These are phyloP conservation scores for Alviniconcha strummeri DNA, from an alignment of 2,888 invertebrate genomes.

Conservation along the genomic window DNA sequence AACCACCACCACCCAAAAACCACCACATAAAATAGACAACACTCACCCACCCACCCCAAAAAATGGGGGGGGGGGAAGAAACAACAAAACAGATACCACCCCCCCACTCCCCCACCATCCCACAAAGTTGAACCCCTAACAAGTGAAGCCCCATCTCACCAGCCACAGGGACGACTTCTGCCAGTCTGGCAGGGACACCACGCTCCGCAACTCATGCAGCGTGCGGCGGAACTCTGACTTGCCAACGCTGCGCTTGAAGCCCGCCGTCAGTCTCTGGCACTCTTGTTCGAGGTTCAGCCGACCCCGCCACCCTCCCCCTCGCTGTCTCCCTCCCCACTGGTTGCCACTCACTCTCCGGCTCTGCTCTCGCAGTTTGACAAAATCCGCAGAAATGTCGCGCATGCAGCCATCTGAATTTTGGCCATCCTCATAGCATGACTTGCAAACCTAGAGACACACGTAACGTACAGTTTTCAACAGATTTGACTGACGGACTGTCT, in stretches of 20 bases:
- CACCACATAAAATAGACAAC: not conserved
- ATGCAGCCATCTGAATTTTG: slow-evolving; percentile 29
- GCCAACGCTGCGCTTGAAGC: slow-evolving; percentile 53
- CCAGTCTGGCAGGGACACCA: slow-evolving; percentile 62
- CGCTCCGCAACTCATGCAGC: slow-evolving; percentile 54
- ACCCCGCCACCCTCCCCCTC: slow-evolving; percentile 9
- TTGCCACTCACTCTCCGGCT: not conserved
- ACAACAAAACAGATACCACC: not conserved
- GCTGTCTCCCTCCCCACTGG: not conserved
- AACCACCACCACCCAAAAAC: not conserved
- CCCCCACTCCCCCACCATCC: not conserved
- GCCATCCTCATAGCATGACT: slow-evolving; percentile 49
- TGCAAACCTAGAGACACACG: slow-evolving; percentile 54
- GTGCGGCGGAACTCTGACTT: slow-evolving; percentile 57
- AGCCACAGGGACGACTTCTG: slow-evolving; percentile 61
- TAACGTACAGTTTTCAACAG: too few species aligned
- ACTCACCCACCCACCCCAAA: not conserved
- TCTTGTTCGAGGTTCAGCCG: slow-evolving; percentile 43
- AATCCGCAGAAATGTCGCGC: slow-evolving; percentile 44
- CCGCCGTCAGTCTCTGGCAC: slow-evolving; percentile 50
- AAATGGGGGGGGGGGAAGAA: too few species aligned
- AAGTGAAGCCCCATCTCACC: slow-evolving; percentile 39
- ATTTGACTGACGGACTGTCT: too few species aligned
- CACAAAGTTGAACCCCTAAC: not conserved
- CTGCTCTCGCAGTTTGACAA: slow-evolving; percentile 37